These are phyloP conservation scores for Anoura caudifer DNA, from an alignment of 2,113 vertebrate genomes.

Conservation along the genomic window DNA sequence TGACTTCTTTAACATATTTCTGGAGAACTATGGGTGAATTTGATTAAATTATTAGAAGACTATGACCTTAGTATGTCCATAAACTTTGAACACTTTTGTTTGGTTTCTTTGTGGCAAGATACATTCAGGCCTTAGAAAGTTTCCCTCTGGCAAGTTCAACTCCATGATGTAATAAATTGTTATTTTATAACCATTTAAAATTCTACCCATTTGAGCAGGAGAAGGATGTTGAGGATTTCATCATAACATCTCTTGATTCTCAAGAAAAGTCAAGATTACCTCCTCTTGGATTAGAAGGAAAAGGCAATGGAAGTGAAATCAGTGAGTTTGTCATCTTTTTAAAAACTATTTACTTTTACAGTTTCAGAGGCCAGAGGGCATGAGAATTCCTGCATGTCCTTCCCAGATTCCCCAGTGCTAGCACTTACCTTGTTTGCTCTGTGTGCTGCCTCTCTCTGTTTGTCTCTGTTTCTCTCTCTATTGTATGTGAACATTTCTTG, in stretches of 20 bases:
- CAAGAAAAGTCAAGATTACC: conserved; percentile 82
- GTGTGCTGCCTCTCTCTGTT: not conserved
- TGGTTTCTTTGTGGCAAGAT: not conserved
- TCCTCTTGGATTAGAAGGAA: conserved; percentile 78
- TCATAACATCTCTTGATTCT: conserved; percentile 80
- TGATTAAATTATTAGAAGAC: not conserved
- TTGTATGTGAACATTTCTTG: not conserved
- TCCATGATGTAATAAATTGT: not conserved
- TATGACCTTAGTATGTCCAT: not conserved
- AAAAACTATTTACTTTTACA: not conserved
- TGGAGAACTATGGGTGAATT: not conserved
- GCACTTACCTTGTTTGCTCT: fast-evolving
- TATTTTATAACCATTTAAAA: not conserved
- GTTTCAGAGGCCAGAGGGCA: not conserved
- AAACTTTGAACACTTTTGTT: not conserved
- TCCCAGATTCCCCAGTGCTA: not conserved
- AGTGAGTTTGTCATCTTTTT: conserved; percentile 79
- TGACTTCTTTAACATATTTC: not conserved
- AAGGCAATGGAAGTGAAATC: conserved; percentile 83
- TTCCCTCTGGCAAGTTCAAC: not conserved
- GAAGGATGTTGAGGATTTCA: conserved; percentile 82
- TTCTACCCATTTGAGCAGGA: conserved; percentile 75
- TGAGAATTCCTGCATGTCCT: not conserved
- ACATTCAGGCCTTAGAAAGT: not conserved
- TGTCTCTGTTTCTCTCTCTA: not conserved